Percentiles rank a stretch among this genome's conserved stretches.
These are phyloP conservation scores for Tipula lateralis DNA, from an alignment of 2,888 invertebrate genomes.

Conservation along the genomic window DNA sequence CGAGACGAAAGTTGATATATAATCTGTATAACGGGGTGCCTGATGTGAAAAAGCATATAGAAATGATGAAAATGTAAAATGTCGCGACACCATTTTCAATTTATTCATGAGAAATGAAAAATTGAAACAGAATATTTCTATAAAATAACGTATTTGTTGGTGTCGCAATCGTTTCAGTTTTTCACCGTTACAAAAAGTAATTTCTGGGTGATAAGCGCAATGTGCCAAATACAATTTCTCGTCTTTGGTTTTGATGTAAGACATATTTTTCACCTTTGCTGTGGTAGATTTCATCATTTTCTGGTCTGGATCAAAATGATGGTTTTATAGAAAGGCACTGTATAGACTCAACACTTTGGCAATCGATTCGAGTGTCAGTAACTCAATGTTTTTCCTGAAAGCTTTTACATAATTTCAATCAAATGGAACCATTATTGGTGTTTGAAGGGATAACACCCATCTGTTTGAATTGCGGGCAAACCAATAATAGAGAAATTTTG, in stretches of 20 bases:
- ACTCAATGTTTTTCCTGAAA: too few species aligned
- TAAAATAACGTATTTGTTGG: not conserved
- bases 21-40: not conserved
- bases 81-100: conserved; percentile 24
- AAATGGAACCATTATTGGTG: too few species aligned
- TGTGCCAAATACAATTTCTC: not conserved
- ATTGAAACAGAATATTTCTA: not conserved
- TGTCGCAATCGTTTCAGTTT: not conserved
- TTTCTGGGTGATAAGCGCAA: not conserved
- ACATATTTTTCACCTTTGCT: not conserved
- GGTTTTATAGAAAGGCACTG: too few species aligned
- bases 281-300: too few species aligned
- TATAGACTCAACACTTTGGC: too few species aligned
- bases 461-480: too few species aligned
- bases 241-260: not conserved
- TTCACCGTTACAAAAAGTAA: not conserved
- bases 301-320: too few species aligned
- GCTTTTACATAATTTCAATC: too few species aligned
- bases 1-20: not conserved
- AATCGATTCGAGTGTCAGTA: too few species aligned
- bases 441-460: too few species aligned
- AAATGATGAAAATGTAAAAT: conserved; percentile 24
- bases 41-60: not conserved
- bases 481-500: too few species aligned
- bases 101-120: conserved; percentile 19